These are phyloP conservation scores for Zaprionus lineosus DNA, from an alignment of 2,888 invertebrate genomes.

Conservation along the genomic window DNA sequence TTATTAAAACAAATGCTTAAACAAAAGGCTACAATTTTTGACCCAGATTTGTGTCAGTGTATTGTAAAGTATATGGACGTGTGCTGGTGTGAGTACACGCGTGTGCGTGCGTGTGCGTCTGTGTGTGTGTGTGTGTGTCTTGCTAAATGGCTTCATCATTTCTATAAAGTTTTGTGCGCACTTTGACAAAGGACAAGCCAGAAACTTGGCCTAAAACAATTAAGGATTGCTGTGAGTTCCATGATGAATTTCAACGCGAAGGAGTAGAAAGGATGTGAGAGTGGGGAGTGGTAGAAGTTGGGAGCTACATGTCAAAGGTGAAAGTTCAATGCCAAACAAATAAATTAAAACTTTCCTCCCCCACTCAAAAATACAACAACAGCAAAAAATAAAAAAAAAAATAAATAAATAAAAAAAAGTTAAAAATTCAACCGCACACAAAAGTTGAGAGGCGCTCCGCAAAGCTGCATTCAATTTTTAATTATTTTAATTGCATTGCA, in stretches of 20 bases:
- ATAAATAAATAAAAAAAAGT: neutral
- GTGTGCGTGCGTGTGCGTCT: slow-evolving; percentile 2
- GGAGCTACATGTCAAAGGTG: slow-evolving; percentile 28
- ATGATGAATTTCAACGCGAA: neutral
- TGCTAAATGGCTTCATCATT: slow-evolving; percentile 68
- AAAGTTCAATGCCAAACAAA: slow-evolving; percentile 60
- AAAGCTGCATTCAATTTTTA: slow-evolving; percentile 46
- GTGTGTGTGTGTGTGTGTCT: slow-evolving; percentile 22
- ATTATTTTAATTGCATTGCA: slow-evolving; percentile 74
- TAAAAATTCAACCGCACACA: slow-evolving; percentile 5
- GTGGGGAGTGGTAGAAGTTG: too few relatives aligned
- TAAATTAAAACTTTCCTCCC: slow-evolving; percentile 27
- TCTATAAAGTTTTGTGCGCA: slow-evolving; percentile 62
- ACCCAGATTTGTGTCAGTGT: slow-evolving; percentile 67
- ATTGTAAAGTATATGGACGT: too few relatives aligned
- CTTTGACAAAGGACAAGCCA: slow-evolving; percentile 37
- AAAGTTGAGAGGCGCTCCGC: slow-evolving; percentile 25
- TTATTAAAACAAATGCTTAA: slow-evolving; percentile 74
- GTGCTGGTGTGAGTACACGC: too few relatives aligned
- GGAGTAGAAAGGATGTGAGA: neutral
- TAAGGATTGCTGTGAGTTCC: slow-evolving; percentile 42
- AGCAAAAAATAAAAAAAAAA: neutral
- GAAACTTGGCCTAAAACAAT: slow-evolving; percentile 51
- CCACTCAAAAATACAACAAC: neutral
- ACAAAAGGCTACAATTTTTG: slow-evolving; percentile 68